Percentiles rank a stretch among this genome's conserved stretches.
Evolutionary conservation across 2,888 invertebrate genomes (phyloP).

Genomic region (Tribolium freemani): DNA sequence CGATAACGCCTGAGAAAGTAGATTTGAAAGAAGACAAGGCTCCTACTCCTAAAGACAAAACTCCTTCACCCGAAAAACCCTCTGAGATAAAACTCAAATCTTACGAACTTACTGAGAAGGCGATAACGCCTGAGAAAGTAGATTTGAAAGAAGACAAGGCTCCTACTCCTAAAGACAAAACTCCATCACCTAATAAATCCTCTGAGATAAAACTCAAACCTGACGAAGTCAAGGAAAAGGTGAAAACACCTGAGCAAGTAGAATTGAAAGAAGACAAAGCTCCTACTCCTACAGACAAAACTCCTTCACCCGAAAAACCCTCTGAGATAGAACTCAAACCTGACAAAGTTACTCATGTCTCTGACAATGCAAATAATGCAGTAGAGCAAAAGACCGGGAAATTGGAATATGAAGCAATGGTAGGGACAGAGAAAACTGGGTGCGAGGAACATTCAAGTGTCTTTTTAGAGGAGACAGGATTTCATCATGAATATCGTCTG

Average conservation of each 20-base stretch:
- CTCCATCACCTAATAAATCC: conserved; percentile 19
- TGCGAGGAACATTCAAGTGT: too few species aligned
- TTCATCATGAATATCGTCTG: too few species aligned
- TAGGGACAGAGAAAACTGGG: too few species aligned
- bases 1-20: too few species aligned
- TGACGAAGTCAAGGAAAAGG: neutral
- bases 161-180: conserved; percentile 9
- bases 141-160: neutral
- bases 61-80: too few species aligned
- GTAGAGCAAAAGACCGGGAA: neutral
- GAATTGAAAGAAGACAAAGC: conserved; percentile 44
- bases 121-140: too few species aligned
- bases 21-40: too few species aligned
- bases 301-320: conserved; percentile 1
- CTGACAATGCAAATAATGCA: neutral
- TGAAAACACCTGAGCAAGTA: conserved; percentile 3
- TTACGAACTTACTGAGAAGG: too few species aligned
- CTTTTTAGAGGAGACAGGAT: too few species aligned
- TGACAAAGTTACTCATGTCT: neutral
- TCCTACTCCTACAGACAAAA: neutral
- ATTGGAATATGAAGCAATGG: too few species aligned
- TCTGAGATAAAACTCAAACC: neutral
- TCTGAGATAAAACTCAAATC: too few species aligned
- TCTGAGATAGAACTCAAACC: neutral
- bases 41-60: too few species aligned